Evolutionary conservation across 2,113 vertebrate genomes (phyloP).

Genomic region (Paradoxurus hermaphroditus): DNA sequence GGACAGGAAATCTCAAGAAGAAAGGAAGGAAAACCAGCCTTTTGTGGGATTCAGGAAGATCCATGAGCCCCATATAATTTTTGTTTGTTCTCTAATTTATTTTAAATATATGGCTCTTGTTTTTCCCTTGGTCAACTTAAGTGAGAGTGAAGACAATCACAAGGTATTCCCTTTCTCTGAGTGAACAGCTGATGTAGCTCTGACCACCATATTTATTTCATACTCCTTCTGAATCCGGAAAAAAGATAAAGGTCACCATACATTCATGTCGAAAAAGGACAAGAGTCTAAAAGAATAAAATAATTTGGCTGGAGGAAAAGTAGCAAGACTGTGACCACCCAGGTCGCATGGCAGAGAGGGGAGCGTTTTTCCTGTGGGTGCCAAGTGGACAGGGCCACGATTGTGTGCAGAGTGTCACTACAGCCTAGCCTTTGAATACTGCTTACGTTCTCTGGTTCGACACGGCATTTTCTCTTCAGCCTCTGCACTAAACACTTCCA

Average conservation of each 20-base stretch:
- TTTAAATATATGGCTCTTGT: background rate
- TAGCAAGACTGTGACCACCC: conserved; percentile 14
- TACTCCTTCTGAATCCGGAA: background rate
- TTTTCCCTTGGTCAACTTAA: background rate
- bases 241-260: background rate
- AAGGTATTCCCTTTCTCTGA: background rate
- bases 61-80: background rate
- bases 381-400: background rate
- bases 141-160: background rate
- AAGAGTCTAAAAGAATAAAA: conserved; percentile 7
- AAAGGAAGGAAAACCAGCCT: background rate
- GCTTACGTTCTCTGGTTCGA: background rate
- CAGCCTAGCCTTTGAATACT: conserved; percentile 12
- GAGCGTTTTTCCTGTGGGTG: background rate
- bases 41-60: background rate
- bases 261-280: background rate
- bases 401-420: background rate
- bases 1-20: background rate
- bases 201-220: background rate
- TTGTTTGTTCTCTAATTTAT: background rate
- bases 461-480: background rate
- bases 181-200: background rate
- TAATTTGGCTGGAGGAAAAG: conserved; percentile 1
- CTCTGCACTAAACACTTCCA: conserved; percentile 70
- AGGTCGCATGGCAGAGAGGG: conserved; percentile 35